Conservation (phyloP, 2,888 invertebrate species). For the Tenthredo mesomela region DNA sequence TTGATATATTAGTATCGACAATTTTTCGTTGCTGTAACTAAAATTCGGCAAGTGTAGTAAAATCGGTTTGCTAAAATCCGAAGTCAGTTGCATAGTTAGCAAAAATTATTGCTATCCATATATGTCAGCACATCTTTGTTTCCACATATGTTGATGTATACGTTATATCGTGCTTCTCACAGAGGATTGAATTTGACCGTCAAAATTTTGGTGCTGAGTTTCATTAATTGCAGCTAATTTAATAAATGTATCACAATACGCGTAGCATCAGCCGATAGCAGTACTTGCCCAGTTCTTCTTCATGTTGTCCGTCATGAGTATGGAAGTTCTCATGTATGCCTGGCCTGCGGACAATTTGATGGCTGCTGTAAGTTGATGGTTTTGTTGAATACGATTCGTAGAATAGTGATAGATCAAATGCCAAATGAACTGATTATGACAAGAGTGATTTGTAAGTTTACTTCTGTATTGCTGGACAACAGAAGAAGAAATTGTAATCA, state of each 20-base stretch:
- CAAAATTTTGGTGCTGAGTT: neutral
- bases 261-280: neutral
- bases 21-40: neutral
- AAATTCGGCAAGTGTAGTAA: neutral
- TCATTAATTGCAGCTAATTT: neutral
- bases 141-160: neutral
- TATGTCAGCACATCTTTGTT: neutral
- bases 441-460: neutral
- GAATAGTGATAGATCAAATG: neutral
- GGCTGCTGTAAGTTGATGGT: conserved; percentile 60
- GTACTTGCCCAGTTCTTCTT: neutral
- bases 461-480: neutral
- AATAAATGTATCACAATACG: neutral
- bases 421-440: neutral
- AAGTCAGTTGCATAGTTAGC: neutral
- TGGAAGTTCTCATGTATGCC: conserved; percentile 66
- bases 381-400: neutral
- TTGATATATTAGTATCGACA: neutral
- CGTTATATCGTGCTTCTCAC: neutral
- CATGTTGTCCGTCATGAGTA: conserved; percentile 15
- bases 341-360: conserved; percentile 68
- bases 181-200: neutral
- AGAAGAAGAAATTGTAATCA: neutral
- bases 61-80: neutral
- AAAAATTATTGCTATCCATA: neutral